Conservation (phyloP, 2,888 invertebrate genomes). For the Hirtodrosophila confusa region DNA sequence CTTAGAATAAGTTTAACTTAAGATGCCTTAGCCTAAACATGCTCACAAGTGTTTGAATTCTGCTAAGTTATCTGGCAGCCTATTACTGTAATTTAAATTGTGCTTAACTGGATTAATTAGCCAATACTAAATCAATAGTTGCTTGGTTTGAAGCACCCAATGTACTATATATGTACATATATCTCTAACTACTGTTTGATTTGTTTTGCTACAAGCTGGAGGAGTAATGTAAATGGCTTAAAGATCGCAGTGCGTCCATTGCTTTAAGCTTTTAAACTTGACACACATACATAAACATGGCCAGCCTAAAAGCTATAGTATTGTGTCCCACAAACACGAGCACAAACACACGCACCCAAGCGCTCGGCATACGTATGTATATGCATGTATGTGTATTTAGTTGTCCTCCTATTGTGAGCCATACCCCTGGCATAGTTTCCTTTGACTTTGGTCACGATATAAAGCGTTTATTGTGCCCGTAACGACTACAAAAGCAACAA, state of each 20-base stretch:
- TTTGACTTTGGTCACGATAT: conserved; percentile 80
- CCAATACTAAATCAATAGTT: too few species aligned
- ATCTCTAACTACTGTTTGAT: conserved; percentile 16
- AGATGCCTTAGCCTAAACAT: neutral
- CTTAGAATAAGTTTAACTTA: conserved; percentile 7
- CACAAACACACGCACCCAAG: conserved; percentile 12
- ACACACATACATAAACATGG: conserved; percentile 24
- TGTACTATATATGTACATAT: conserved; percentile 1
- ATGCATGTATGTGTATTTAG: conserved; percentile 5
- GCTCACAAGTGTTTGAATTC: neutral
- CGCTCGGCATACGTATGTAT: conserved; percentile 4
- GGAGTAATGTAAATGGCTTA: conserved; percentile 17
- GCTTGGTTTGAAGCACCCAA: neutral
- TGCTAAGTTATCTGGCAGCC: neutral
- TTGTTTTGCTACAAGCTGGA: conserved; percentile 29
- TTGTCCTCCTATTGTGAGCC: conserved; percentile 58
- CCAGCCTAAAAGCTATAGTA: conserved; percentile 44
- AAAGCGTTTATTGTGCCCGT: conserved; percentile 76
- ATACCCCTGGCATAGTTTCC: conserved; percentile 79
- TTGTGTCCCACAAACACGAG: conserved; percentile 32
- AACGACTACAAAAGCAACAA: conserved; percentile 61
- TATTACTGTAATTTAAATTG: too few species aligned
- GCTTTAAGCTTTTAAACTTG: conserved; percentile 53
- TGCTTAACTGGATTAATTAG: neutral
- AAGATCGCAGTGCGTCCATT: conserved; percentile 36